A percentile compares a stretch with the other conserved stretches of the same genome.
phyloP scores from a whole-genome alignment of 2,113 vertebrate genomes.

The Fulica atra region DNA sequence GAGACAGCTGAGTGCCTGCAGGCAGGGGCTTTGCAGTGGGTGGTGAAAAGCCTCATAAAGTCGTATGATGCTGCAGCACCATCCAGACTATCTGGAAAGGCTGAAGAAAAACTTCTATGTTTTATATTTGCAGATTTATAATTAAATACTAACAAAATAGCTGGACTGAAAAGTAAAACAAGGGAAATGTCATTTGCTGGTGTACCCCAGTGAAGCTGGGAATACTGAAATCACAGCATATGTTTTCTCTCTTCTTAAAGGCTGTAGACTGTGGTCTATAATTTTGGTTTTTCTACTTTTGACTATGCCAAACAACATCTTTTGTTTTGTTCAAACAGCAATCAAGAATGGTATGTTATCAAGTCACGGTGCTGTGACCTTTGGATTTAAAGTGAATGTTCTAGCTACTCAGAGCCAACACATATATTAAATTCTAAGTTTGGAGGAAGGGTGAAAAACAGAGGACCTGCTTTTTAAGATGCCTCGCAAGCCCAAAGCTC shows the following conservation, averaged over 20 bases:
- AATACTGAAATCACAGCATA: conserved; percentile 19
- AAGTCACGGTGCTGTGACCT: conserved; percentile 20
- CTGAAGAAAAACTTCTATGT: neutral
- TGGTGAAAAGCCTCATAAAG: neutral
- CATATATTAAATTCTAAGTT: conserved; percentile 25
- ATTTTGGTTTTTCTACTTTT: conserved; percentile 60
- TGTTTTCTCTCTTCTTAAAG: conserved; percentile 40
- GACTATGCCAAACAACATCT: conserved; percentile 27
- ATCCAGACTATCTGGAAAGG: neutral
- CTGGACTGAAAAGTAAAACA: neutral
- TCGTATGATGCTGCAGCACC: neutral
- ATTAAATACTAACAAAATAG: neutral
- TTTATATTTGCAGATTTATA: neutral
- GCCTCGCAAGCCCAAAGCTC: neutral
- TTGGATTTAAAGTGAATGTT: conserved; percentile 29
- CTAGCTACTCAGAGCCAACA: conserved; percentile 29
- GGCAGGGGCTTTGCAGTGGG: neutral
- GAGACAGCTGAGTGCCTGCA: neutral
- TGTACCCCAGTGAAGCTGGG: neutral
- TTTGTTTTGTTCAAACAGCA: conserved; percentile 50
- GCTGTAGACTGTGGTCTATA: conserved; percentile 25
- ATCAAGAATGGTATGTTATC: conserved; percentile 50
- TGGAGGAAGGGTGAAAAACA: conserved; percentile 2
- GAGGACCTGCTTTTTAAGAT: neutral
- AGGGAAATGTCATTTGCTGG: neutral